Base-by-base conservation (phyloP, 2,888 invertebrate species). In the Dorcus parallelipipedus region DNA sequence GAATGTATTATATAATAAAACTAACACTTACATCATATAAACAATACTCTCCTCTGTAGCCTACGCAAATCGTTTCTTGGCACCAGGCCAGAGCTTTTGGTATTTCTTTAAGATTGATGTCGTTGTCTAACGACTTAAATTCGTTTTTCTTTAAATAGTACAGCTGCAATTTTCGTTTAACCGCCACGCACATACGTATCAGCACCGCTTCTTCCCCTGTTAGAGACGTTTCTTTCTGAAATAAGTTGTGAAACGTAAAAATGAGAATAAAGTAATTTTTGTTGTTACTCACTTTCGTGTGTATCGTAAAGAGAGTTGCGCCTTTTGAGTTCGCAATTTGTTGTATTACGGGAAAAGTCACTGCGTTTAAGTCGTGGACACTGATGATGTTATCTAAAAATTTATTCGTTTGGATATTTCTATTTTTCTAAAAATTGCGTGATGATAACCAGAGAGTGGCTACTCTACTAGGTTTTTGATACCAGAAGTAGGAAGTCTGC, bases 141-240 rank as follows among this genome's bases (percentile, higher is more conserved):
- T 87, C 85, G 70, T 91, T 86, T 70, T 90, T 88, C 75, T 95
- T 95, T 85, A 95, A 95, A 73, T 89, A 93, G 77, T 90, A 97
- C 10, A 97, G 79, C 73, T 95, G 91, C 7, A 95, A 79, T 76
- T 89, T 90, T 69, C 91, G 83, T 73, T 91, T 88, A 0, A 96
- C 93, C 20, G 90, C 94, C 20, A 96, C 94, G 73, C 93, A 94
- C 64, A 97, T 80, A 47, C 92, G 84, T n/a, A 95, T 88, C 9
- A 89, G 83, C 3, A 88, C 85, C 61, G 86, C 87, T 38, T 86
- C 84, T 70, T 89, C 88, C 1, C 93, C 93, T n/a, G 90, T 88
- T 48, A 86, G 78, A 3, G 84, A 81, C n/a, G 75, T 78, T 64
- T 80, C 78, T 69, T 80, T 81, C 84, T 86, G 72, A 50, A 78